These are phyloP conservation scores for Garrulus glandarius DNA, from an alignment of 2,797 vertebrate genomes.

Conservation along the genomic window DNA sequence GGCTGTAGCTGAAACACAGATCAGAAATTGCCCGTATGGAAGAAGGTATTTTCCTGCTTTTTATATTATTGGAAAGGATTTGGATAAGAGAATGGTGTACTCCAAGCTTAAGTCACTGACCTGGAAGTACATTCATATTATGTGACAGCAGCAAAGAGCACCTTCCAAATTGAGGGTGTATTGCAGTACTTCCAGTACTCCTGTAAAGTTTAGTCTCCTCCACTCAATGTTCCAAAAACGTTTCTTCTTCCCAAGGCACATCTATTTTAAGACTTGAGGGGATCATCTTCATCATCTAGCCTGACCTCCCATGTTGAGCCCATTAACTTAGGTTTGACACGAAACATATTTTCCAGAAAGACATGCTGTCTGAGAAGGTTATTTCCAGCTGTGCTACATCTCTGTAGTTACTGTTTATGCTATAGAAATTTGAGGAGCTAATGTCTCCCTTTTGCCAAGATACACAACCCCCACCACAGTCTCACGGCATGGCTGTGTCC, in stretches of 20 bases:
- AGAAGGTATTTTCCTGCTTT: not conserved
- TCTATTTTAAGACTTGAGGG: not conserved
- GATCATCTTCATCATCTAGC: not conserved
- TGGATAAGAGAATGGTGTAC: not conserved
- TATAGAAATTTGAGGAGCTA: constrained; percentile 31
- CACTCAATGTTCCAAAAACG: not conserved
- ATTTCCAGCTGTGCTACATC: constrained; percentile 37
- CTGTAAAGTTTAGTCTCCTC: not conserved
- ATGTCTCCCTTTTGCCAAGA: constrained; percentile 13
- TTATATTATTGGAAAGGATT: not conserved
- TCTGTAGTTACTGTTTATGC: constrained; percentile 38
- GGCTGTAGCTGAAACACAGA: not conserved
- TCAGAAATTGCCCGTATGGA: not conserved
- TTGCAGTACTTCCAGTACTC: not conserved
- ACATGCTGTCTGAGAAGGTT: constrained; percentile 12
- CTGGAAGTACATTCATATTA: not conserved
- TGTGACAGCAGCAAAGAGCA: not conserved
- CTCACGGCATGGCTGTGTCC: not conserved
- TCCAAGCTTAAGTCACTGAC: not conserved
- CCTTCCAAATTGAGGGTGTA: not conserved
- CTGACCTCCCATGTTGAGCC: not conserved
- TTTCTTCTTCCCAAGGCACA: not conserved
- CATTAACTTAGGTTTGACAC: not conserved
- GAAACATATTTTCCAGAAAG: constrained; percentile 35
- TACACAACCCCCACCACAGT: not conserved